Evolutionary conservation across 2,113 vertebrate genomes (phyloP).

Genomic region (Tauraco erythrolophus): DNA sequence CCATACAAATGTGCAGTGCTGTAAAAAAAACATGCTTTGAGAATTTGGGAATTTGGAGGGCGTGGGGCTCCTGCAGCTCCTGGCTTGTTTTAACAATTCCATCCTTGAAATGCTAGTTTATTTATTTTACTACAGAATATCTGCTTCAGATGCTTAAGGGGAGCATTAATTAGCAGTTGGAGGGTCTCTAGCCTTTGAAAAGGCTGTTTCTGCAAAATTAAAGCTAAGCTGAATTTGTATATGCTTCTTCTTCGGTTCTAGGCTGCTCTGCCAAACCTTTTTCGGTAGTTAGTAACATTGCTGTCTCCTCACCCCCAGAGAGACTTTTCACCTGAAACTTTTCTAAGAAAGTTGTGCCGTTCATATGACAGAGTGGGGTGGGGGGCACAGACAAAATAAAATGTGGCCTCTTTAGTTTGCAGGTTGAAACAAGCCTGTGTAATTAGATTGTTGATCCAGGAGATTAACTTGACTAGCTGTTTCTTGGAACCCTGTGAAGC

Average conservation of each 20-base stretch:
- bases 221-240: background rate
- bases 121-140: background rate
- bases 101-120: fast-evolving
- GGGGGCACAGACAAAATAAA: background rate
- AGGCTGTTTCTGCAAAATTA: background rate
- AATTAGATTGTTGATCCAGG: constrained; percentile 13
- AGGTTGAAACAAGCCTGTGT: constrained; percentile 52
- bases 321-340: background rate
- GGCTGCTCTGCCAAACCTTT: background rate
- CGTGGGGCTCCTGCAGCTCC: background rate
- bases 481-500: constrained; percentile 52
- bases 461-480: constrained; percentile 5
- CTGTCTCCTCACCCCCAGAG: background rate
- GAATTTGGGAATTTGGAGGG: background rate
- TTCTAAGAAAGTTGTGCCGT: background rate
- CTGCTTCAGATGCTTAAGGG: background rate
- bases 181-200: background rate
- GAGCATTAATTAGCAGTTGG: background rate
- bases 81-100: background rate
- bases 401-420: background rate
- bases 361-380: background rate
- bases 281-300: background rate
- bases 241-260: background rate
- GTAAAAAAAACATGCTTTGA: background rate
- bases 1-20: fast-evolving